Base-by-base conservation (phyloP, 2,797 vertebrate species). In the Bradypodion ventrale region DNA sequence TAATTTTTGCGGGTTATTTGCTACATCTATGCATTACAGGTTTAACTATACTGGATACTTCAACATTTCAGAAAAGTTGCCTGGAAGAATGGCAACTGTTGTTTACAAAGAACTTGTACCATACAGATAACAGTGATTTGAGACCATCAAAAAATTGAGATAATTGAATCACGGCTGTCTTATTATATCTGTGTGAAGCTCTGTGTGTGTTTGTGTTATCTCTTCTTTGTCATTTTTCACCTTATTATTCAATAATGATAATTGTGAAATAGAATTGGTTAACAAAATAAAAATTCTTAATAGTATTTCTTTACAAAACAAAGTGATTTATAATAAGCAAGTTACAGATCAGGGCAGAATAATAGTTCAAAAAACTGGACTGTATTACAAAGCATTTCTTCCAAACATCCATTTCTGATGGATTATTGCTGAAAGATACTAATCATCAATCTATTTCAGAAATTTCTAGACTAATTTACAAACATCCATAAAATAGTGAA, bases 401-500 rank as follows among this genome's bases (percentile, higher is more conserved):
- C 87, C 87, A 85, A 88, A 92, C 88, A 94, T 90, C 83, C 76
- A 74, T 88, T 93, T 93, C 78, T 90, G 75, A 83, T 92, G 88
- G 83, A 89, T 95, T 96, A 96, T 95, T 95, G 94, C 94, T 96
- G 87, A 89, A 92, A 91, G 84, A 83, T 95, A 86, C 93, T 93
- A 94, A 92, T 75, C 76, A 92, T 75, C 78, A 88, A 89, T 88
- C 89, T 93, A 89, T 89, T 92, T 89, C 86, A 85, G 85, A 92
- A 90, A 89, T 82, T 86, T 72, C 90, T 92, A 92, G 82, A 93
- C 88, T 95, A 94, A 84, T 90, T 93, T 94, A 96, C 92, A 95
- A 94, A 96, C 93, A 94, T 94, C 93, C 93, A 95, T 91, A 93
- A 96, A 96, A 92, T 56, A 94, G 86, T 94, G 94, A 85, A 92